A percentile compares a stretch with the other conserved stretches of the same genome.
Evolutionary conservation across 2,113 vertebrate genomes (phyloP).

Genomic region (Orientallactaga bullata): DNA sequence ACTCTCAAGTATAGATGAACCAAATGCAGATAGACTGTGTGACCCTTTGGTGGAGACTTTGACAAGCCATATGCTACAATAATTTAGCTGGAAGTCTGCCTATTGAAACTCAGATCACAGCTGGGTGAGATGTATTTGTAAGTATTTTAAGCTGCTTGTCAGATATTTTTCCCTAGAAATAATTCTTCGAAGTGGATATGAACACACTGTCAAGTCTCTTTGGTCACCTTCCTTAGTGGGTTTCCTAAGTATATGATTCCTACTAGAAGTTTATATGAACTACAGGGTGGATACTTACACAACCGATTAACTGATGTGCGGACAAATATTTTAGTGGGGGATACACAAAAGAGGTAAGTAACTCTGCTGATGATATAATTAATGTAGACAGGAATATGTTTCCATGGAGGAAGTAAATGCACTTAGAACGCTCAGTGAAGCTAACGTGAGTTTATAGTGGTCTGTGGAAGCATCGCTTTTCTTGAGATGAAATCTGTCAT

Average conservation of each 20-base stretch:
- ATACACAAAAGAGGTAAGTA: neutral
- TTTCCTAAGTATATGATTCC: neutral
- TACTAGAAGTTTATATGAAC: neutral
- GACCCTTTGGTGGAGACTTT: neutral
- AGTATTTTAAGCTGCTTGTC: neutral
- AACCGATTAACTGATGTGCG: neutral
- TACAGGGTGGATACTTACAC: neutral
- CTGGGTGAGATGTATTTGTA: neutral
- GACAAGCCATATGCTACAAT: neutral
- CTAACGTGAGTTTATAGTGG: neutral
- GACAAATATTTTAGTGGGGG: neutral
- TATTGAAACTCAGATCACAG: neutral
- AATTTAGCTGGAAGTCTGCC: neutral
- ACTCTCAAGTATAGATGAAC: neutral
- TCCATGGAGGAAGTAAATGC: neutral
- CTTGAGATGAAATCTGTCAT: neutral
- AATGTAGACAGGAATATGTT: neutral
- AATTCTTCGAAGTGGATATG: neutral
- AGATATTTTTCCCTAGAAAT: constrained; percentile 5
- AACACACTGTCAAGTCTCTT: neutral
- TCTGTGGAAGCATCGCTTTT: neutral
- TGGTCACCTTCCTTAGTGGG: neutral
- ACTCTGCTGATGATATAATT: neutral
- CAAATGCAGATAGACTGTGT: neutral
- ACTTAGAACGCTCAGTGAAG: neutral